Base-by-base conservation (phyloP, 2,797 vertebrate species). In the Clarias laeviceps region DNA sequence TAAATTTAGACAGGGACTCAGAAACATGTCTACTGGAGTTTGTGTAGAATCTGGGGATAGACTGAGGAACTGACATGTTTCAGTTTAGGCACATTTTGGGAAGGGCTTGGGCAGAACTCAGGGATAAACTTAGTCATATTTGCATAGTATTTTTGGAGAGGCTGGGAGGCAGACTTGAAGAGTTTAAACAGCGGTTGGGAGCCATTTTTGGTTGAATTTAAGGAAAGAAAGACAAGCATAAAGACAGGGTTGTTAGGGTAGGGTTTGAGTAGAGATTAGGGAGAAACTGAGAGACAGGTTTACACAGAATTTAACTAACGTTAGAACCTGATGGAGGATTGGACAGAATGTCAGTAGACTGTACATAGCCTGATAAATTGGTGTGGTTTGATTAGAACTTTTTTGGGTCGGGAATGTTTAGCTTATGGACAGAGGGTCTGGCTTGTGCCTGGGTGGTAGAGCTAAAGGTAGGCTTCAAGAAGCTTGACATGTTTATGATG, bases 401-500 rank as follows among this genome's bases (percentile, higher is more conserved):
- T n/a, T 37, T 27, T 59, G 54, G 81, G 3, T 56, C 18, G 74
- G 8, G 40, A 74, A 54, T 61, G 64, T 32, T 32, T 7, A 22
- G 11, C 6, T 8, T 29, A 34, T 18, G 27, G 20, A 69, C 50
- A 37, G 45, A 57, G 27, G 64, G 27, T 34, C 27, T 12, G 37
- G 65, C 29, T 17, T 5, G 3, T 57, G 45, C 20, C 45, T 34
- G 27, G 18, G 62, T 68, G 45, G 27, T 22, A 9, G n/a, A 5
- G 80, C 27, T 73, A 9, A 64, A 82, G 70, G 29, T 57, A 70
- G 64, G 34, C 54, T 27, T 65, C 64, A 56, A 29, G 79, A 66
- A 20, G 18, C 34, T 78, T 57, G 80, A 82, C 72, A 50, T 54
- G 40, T 84, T 64, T 65, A 69, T 74, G 77, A 62, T 22, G 18